Conservation (phyloP, 2,797 vertebrate genomes). For the Naso thynnoides region DNA sequence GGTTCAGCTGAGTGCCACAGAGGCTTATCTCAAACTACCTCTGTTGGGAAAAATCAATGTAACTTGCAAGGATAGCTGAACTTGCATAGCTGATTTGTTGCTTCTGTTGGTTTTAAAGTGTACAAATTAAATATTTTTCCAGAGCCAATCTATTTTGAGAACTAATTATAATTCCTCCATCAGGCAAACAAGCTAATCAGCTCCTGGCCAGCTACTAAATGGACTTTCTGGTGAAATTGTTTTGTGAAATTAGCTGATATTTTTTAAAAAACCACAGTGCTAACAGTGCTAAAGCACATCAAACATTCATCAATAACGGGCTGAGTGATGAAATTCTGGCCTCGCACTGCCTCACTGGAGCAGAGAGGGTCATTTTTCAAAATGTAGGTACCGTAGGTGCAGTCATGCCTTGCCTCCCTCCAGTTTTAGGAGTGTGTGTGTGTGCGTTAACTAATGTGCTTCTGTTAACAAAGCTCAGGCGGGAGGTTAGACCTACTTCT, state of each 20-base stretch:
- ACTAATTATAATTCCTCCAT: not conserved
- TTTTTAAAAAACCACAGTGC: constrained; percentile 1
- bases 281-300: not conserved
- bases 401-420: constrained; percentile 15
- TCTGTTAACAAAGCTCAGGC: constrained; percentile 52
- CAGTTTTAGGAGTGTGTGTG: constrained; percentile 23
- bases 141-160: constrained; percentile 9
- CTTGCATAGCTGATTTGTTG: not conserved
- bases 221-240: not conserved
- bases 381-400: constrained; percentile 23
- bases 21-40: not conserved
- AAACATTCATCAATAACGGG: not conserved
- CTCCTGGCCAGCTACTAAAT: not conserved
- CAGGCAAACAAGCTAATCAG: not conserved
- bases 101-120: not conserved
- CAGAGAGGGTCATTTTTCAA: constrained; percentile 24
- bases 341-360: constrained; percentile 11
- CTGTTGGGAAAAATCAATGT: constrained; percentile 11
- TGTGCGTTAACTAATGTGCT: constrained; percentile 13
- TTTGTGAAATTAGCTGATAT: not conserved
- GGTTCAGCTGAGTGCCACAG: not conserved
- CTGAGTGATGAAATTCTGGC: not conserved
- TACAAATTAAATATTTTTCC: constrained; percentile 7
- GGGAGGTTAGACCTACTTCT: constrained; percentile 87
- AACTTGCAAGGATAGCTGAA: not conserved